Conservation (phyloP, 2,888 invertebrate genomes). For the Halictus quadricinctus region DNA sequence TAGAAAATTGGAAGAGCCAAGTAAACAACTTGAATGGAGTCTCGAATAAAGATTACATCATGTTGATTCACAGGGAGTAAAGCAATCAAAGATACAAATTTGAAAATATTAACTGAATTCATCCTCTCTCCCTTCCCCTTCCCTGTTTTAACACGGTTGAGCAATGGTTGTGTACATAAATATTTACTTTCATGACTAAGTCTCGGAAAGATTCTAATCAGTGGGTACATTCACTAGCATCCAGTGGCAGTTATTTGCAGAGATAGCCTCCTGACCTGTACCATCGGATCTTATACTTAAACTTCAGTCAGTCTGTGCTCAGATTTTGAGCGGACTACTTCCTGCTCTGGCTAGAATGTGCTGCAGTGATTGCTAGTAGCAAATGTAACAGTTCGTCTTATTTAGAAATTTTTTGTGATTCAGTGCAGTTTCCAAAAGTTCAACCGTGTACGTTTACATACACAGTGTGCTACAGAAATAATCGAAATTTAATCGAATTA, state of each 20-base stretch:
- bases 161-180: neutral
- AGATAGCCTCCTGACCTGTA: conserved; percentile 75
- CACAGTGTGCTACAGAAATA: neutral
- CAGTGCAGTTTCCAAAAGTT: neutral
- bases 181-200: conserved; percentile 55
- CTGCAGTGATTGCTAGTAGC: neutral
- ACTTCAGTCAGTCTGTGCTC: conserved; percentile 71
- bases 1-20: neutral
- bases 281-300: conserved; percentile 66
- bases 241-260: conserved; percentile 54
- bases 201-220: conserved; percentile 70
- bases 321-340: conserved; percentile 68
- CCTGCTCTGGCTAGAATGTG: conserved; percentile 35
- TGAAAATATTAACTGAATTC: conserved; percentile 14
- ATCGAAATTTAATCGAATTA: neutral
- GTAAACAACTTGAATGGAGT: neutral
- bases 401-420: neutral
- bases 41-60: neutral
- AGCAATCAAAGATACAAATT: neutral
- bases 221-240: conserved; percentile 58
- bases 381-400: neutral
- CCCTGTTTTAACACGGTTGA: neutral
- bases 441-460: neutral
- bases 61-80: neutral
- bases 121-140: neutral